Base-by-base conservation (phyloP, 2,113 vertebrate species). In the Cyprinus carpio region DNA sequence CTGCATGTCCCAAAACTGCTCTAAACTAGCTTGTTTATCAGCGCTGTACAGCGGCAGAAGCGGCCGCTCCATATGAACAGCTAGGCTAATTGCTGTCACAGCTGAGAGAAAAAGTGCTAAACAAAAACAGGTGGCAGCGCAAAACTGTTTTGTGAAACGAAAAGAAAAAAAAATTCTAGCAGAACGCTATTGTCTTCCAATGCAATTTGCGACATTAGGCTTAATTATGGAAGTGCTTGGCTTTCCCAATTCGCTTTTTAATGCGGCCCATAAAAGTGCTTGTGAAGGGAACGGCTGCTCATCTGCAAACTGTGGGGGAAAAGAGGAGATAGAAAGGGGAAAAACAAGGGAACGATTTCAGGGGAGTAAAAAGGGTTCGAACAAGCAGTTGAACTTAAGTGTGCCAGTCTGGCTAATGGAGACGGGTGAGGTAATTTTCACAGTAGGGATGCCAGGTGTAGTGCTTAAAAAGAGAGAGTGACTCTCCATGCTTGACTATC, bases 1-100 rank as follows among this genome's bases (percentile, higher is more conserved):
- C 91, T 90, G 88, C 83, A 71, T 90, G 91, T 56, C 88, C 88
- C 88, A 91, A 90, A 93, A 90, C 92, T 89, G 89, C 91, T 92
- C 92, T 90, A 92, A 93, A 93, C 89, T 91, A 90, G 90, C 90
- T 90, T 93, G 92, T 94, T 94, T 93, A 93, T 92, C 87, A 86
- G 82, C 75, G 60, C 62, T 31, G 67, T 87, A 87, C 90, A 89
- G 89, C 87, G 87, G 20, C 31, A n/a, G 3, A 23, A 72, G 49
- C 37, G 84, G 46, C 64, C 60, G 76, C 81, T 78, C 60, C 75
- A 67, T 89, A 58, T 87, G 87, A 88, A 91, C 89, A 91, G 90
- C 84, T 79, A 90, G 90, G 88, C 65, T 93, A 93, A 93, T 95
- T 93, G 93, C 84, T 82, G 82, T 84, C 93, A 90, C 93, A 94